phyloP scores from a whole-genome alignment of 2,797 vertebrate genomes.

The Notolabrus celidotus region DNA sequence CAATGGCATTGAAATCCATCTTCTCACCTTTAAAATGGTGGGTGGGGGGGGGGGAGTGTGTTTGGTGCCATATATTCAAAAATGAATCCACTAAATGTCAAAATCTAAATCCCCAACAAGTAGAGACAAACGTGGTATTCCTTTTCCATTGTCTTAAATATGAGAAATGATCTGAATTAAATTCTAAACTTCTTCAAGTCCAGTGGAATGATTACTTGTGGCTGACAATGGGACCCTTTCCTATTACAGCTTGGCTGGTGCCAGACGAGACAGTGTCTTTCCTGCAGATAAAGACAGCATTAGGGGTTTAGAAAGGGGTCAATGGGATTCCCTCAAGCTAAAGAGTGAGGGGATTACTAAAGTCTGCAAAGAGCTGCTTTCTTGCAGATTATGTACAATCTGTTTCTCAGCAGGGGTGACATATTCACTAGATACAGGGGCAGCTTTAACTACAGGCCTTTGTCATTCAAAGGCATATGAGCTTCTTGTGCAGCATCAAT shows the following conservation, averaged over 20 bases:
- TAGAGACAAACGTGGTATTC: too few relatives aligned
- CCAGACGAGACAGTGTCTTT: conserved; percentile 45
- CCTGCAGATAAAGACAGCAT: conserved; percentile 58
- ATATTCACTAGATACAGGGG: conserved; percentile 41
- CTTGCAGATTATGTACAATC: conserved; percentile 83
- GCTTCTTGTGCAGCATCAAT: conserved; percentile 18
- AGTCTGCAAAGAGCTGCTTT: conserved; percentile 79
- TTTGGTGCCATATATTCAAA: too few relatives aligned
- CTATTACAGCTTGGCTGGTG: conserved; percentile 22
- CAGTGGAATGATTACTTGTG: conserved; percentile 6
- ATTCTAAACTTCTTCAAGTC: background rate
- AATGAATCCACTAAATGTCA: too few relatives aligned
- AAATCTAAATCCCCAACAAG: too few relatives aligned
- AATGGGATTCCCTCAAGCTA: conserved; percentile 62
- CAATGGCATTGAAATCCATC: too few relatives aligned
- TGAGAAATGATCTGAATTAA: conserved; percentile 11
- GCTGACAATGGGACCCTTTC: conserved; percentile 34
- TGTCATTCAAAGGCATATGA: conserved; percentile 22
- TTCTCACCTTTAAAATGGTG: too few relatives aligned
- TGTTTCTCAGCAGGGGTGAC: conserved; percentile 63
- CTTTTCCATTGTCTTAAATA: conserved; percentile 5
- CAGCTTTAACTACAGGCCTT: conserved; percentile 8
- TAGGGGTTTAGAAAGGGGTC: conserved; percentile 63
- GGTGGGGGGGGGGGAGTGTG: too few relatives aligned
- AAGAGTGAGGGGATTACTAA: conserved; percentile 77